These are phyloP conservation scores for Habroteleia sp. DNA, from an alignment of 2,888 invertebrate species.

Conservation along the genomic window DNA sequence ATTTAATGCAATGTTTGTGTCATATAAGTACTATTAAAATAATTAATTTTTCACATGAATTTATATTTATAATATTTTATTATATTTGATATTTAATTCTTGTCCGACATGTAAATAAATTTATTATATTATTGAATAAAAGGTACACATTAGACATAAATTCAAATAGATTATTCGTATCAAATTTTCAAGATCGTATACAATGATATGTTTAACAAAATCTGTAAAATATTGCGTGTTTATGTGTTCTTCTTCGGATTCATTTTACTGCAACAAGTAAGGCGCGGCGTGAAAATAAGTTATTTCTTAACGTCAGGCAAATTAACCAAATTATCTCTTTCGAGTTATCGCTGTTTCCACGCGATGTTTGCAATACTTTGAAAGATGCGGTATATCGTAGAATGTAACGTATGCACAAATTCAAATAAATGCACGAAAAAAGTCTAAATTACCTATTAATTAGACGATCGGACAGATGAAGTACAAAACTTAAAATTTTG, in stretches of 20 bases:
- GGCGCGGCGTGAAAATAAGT: constrained; percentile 49
- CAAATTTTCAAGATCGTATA: neutral
- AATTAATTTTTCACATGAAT: no score
- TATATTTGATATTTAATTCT: no score
- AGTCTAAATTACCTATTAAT: constrained; percentile 42
- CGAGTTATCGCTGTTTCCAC: constrained; percentile 46
- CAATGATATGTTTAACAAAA: constrained; percentile 15
- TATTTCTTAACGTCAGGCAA: constrained; percentile 53
- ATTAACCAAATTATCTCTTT: constrained; percentile 57
- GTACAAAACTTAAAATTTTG: constrained; percentile 1
- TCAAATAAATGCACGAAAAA: constrained; percentile 15
- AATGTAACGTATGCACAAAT: constrained; percentile 6
- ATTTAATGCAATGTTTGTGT: no score
- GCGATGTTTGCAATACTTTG: constrained; percentile 37
- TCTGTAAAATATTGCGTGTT: constrained; percentile 32
- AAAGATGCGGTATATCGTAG: constrained; percentile 8
- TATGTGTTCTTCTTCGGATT: constrained; percentile 14
- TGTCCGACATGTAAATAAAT: no score
- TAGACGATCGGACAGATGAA: constrained; percentile 10
- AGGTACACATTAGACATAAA: no score
- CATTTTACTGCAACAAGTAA: constrained; percentile 21
- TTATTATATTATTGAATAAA: no score
- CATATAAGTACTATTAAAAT: no score
- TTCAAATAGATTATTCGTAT: no score
- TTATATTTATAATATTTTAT: no score